Base-by-base conservation (phyloP, 2,888 invertebrate species). In the Rhaphigaster nebulosa region DNA sequence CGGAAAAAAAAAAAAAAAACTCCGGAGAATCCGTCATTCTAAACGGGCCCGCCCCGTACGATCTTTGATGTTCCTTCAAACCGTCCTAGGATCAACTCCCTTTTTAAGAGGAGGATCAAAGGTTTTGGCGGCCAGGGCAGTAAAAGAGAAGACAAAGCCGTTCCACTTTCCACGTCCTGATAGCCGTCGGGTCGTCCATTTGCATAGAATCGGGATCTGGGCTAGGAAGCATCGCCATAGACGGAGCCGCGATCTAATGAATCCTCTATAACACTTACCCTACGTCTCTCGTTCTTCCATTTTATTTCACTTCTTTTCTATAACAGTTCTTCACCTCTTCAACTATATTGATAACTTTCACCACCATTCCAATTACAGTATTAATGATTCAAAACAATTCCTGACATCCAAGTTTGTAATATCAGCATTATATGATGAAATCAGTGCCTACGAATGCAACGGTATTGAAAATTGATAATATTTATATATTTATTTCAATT, bases 111-210 rank as follows among this genome's bases (percentile, higher is more conserved):
- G n/a, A 84, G 84, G 84, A 84, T 84, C 84, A 45, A 84, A 84
- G 84, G 84, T 41, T 84, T 84, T 23, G 45, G 41, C 84, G 84
- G 84, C 10, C 41, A 23, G 41, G 84, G 45, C 45, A 84, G 84
- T 84, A 84, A 84, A 84, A 84, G 84, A 84, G 88, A 12, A 88
- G 88, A 88, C 88, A 88, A 88, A 88, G 60, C 38, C 88, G 88
- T n/a, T 41, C 88, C 88, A 88, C 88, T 88, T 88, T 65, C 88
- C 65, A 65, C 23, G n/a, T 4, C n/a, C 88, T 88, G 88, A 88
- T 88, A 60, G 56, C 54, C n/a, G 13, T 1, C 26, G 41, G 15
- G 65, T 23, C 13, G 8, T 41, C 29, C 41, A 88, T 88, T 88
- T 60, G 88, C 88, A 88, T 88, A 88, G 54, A 88, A 88, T 88